phyloP scores from a whole-genome alignment of 2,888 invertebrate genomes.

The Mythimna ferrago region DNA sequence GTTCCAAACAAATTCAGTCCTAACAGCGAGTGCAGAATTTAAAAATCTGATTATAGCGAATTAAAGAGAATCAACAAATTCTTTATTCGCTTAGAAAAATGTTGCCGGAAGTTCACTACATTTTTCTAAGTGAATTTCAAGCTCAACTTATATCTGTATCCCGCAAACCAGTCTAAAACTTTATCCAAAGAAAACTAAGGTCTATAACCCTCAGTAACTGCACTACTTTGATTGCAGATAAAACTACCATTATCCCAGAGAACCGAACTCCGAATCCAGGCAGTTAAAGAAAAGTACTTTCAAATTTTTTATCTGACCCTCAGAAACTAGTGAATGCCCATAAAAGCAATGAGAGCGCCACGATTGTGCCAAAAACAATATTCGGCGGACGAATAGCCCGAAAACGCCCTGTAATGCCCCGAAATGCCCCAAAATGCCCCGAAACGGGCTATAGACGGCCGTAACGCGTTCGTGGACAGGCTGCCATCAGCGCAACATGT shows the following conservation, averaged over 20 bases:
- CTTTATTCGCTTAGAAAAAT: no score
- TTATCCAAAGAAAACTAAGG: not conserved
- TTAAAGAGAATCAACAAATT: no score
- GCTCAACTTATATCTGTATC: not conserved
- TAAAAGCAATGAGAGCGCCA: conserved; percentile 68
- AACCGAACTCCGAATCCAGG: conserved; percentile 9
- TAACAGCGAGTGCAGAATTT: no score
- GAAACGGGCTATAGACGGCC: conserved; percentile 63
- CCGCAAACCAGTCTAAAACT: not conserved
- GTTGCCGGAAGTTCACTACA: no score
- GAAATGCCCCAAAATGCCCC: conserved; percentile 63
- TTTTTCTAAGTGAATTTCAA: no score
- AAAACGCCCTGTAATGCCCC: conserved; percentile 66
- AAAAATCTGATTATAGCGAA: no score
- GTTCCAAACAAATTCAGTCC: no score
- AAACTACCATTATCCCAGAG: conserved; percentile 27
- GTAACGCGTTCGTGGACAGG: conserved; percentile 66
- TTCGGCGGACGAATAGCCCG: conserved; percentile 66
- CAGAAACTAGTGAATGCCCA: conserved; percentile 62
- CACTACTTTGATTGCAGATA: conserved; percentile 25
- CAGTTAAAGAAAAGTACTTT: conserved; percentile 53
- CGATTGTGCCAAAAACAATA: conserved; percentile 73
- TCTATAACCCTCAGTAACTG: not conserved
- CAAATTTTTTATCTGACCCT: conserved; percentile 58
- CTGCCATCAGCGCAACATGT: conserved; percentile 74